These are phyloP conservation scores for Heliocidaris tuberculata DNA, from an alignment of 35 echinoderm and acorn worm species.

Conservation along the genomic window DNA sequence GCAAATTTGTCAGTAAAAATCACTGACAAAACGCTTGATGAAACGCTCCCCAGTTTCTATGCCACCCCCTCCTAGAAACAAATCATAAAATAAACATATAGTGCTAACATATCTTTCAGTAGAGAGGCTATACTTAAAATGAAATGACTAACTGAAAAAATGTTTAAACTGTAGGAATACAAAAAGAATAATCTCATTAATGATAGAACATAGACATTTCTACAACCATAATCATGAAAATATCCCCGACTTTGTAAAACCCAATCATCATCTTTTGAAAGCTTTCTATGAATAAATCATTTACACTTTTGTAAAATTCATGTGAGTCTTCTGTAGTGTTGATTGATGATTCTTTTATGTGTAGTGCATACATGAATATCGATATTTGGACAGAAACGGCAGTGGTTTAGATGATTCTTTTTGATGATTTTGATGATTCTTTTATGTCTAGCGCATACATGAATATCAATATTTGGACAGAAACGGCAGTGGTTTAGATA, in stretches of 20 bases:
- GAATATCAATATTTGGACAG: too few relatives aligned
- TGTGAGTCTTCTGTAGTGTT: neutral
- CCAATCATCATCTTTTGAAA: neutral
- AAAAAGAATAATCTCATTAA: too few relatives aligned
- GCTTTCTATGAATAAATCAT: neutral
- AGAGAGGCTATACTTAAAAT: neutral
- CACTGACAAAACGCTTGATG: too few relatives aligned
- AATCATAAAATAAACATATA: neutral
- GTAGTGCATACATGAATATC: too few relatives aligned
- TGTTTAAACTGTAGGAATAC: neutral
- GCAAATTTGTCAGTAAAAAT: too few relatives aligned
- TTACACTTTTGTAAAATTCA: neutral
- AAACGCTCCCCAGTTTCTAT: too few relatives aligned
- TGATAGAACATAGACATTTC: neutral
- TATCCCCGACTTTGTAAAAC: neutral
- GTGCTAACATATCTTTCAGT: neutral
- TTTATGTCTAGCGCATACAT: too few relatives aligned
- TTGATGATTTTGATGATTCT: neutral
- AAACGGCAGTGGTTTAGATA: too few relatives aligned
- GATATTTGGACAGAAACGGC: too few relatives aligned
- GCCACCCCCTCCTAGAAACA: too few relatives aligned
- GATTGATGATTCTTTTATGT: neutral
- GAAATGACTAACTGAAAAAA: neutral
- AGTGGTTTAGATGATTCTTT: too few relatives aligned
- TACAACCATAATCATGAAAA: neutral